A percentile compares a stretch with the other conserved stretches of the same genome.
phyloP scores from a whole-genome alignment of 1,140 invertebrate genomes.

The Psix sp. region DNA sequence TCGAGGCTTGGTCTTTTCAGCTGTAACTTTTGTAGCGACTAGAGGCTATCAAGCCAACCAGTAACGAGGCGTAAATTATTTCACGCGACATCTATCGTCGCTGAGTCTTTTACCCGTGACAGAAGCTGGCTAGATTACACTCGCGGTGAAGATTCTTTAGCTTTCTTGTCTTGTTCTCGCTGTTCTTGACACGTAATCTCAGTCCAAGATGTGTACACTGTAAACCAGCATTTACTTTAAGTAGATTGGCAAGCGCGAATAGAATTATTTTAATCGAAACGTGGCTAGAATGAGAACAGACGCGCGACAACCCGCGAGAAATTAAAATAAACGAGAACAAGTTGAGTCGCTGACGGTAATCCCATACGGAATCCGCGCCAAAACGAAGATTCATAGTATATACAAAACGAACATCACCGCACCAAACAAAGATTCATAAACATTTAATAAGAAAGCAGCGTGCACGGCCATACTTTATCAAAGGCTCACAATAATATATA shows the following conservation, averaged over 20 bases:
- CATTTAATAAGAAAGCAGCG: conserved; percentile 13
- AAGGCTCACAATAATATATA: too few relatives aligned
- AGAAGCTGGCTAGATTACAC: background rate
- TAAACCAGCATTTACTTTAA: too few relatives aligned
- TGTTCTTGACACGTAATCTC: conserved; percentile 11
- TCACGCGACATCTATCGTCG: background rate
- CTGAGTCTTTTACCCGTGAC: background rate
- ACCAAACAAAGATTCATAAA: conserved; percentile 1
- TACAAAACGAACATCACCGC: too few relatives aligned
- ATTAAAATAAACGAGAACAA: background rate
- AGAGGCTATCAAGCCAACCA: background rate
- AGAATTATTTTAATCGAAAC: conserved; percentile 1
- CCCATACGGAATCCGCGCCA: background rate
- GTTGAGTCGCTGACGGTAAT: too few relatives aligned
- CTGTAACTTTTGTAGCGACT: background rate
- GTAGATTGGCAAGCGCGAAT: conserved; percentile 2
- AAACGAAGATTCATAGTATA: background rate
- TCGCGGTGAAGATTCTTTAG: background rate
- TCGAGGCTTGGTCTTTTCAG: background rate
- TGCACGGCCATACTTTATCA: conserved; percentile 28
- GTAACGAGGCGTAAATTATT: conserved; percentile 2
- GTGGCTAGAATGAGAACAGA: background rate
- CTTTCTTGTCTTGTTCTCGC: background rate
- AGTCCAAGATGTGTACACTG: conserved; percentile 1
- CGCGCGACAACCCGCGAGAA: too few relatives aligned